Evolutionary conservation across 2,797 vertebrate species (phyloP).

Genomic region (Hemitrygon akajei): DNA sequence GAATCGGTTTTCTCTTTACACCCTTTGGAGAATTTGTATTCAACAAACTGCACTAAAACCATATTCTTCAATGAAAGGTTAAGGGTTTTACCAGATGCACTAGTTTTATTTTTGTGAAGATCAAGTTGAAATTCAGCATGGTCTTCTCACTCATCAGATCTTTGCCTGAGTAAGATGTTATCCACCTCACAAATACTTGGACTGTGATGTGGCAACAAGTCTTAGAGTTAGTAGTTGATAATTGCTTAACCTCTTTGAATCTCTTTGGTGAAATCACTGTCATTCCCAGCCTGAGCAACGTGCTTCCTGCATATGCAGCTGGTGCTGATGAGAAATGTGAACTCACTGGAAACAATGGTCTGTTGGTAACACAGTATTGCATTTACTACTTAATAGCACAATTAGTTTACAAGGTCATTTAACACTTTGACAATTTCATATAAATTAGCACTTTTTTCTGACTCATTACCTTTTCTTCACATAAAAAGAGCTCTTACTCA

Average conservation of each 20-base stretch:
- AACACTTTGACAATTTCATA: background rate
- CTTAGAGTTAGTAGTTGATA: background rate
- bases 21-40: background rate
- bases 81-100: background rate
- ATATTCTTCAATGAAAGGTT: background rate
- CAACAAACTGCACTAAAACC: background rate
- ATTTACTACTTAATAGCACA: background rate
- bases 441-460: background rate
- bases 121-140: too few species aligned
- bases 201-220: background rate
- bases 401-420: background rate
- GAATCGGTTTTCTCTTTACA: too few species aligned
- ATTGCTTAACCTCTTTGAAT: background rate
- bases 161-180: background rate
- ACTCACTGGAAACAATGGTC: slow-evolving; percentile 2
- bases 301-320: background rate
- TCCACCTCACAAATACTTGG: background rate
- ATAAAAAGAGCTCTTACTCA: background rate
- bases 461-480: background rate
- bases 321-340: background rate
- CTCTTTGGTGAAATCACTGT: background rate
- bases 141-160: too few species aligned
- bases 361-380: too few species aligned
- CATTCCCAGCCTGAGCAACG: background rate
- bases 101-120: background rate